A percentile compares a stretch with the other conserved stretches of the same genome.
Evolutionary conservation across 2,113 vertebrate species (phyloP).

Genomic region (Aspiorhynchus laticeps): DNA sequence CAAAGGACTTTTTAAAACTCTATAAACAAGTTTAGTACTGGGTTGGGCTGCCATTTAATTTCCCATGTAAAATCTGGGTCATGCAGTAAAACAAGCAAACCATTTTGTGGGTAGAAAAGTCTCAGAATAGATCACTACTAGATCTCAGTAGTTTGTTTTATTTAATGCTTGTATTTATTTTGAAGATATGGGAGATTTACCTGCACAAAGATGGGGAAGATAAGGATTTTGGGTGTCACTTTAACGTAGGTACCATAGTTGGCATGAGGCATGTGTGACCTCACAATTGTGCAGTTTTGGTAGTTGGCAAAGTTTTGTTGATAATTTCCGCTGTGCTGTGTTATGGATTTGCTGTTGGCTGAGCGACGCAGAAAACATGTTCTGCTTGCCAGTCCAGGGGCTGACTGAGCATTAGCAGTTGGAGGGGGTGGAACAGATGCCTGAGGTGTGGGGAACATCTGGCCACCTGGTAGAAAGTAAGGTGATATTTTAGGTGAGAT

Average conservation of each 20-base stretch:
- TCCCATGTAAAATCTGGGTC: not conserved
- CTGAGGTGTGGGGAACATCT: conserved; percentile 69
- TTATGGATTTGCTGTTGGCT: conserved; percentile 73
- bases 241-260: conserved; percentile 89
- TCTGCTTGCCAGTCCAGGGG: conserved; percentile 64
- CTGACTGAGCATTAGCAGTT: conserved; percentile 40
- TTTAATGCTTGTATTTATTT: not conserved
- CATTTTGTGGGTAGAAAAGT: not conserved
- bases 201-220: conserved; percentile 95
- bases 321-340: conserved; percentile 70
- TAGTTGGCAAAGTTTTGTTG: conserved; percentile 83
- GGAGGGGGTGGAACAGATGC: conserved; percentile 58
- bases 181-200: conserved; percentile 62
- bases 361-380: conserved; percentile 82
- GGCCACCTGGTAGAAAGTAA: conserved; percentile 55
- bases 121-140: not conserved
- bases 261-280: conserved; percentile 81
- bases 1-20: no score
- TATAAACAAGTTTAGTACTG: not conserved
- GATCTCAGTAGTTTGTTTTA: not conserved
- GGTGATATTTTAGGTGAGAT: not conserved
- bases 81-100: not conserved
- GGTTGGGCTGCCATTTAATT: not conserved
- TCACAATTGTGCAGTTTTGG: conserved; percentile 88
- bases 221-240: conserved; percentile 89